These are phyloP conservation scores for Drosophila ambigua DNA, from an alignment of 1,140 invertebrate species.

Conservation along the genomic window DNA sequence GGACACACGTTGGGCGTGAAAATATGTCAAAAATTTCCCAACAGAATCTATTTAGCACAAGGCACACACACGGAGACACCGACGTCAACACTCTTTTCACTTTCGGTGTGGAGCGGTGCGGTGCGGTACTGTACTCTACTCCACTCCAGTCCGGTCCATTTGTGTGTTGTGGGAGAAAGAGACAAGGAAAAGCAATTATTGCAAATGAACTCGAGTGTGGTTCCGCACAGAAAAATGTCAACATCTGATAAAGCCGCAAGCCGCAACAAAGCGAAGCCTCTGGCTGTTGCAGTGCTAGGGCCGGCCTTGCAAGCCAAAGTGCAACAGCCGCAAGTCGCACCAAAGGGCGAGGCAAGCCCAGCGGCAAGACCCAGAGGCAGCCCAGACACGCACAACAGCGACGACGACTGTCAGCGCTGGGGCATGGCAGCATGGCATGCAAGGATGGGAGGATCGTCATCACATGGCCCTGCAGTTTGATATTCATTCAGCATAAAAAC, in stretches of 20 bases:
- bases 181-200: constrained; percentile 83
- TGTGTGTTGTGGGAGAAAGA: constrained; percentile 19
- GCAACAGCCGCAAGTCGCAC: constrained; percentile 63
- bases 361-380: background rate
- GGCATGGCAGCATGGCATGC: too few species aligned
- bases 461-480: too few species aligned
- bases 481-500: too few species aligned
- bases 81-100: constrained; percentile 3
- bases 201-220: constrained; percentile 83
- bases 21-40: constrained; percentile 69
- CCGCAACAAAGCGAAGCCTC: constrained; percentile 47
- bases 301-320: constrained; percentile 62
- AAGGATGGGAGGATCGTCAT: too few species aligned
- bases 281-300: background rate
- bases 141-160: background rate
- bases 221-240: constrained; percentile 78
- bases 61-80: background rate
- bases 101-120: background rate
- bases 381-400: too few species aligned
- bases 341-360: constrained; percentile 16
- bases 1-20: constrained; percentile 37
- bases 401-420: too few species aligned
- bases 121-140: background rate
- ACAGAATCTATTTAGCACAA: constrained; percentile 47
- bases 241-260: constrained; percentile 80